Percentiles rank a stretch among this genome's conserved stretches.
Conservation (phyloP, 2,888 invertebrate genomes). For the Oscheius sp. region DNA sequence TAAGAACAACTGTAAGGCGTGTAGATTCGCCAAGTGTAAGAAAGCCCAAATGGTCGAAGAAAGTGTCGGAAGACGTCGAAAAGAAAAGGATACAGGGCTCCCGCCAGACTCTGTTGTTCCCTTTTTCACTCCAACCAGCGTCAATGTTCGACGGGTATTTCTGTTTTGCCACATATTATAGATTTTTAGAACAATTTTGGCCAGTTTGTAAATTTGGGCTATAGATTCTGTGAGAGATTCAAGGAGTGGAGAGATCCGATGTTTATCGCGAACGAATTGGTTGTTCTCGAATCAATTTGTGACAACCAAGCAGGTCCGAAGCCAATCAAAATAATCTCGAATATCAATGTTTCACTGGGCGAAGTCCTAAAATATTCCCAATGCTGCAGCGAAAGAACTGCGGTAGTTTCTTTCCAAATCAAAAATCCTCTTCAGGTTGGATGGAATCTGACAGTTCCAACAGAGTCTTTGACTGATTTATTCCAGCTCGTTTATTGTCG, state of each 20-base stretch:
- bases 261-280: not conserved
- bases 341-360: conserved; percentile 3
- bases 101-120: conserved; percentile 10
- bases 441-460: not conserved
- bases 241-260: not conserved
- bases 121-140: not conserved
- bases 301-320: conserved; percentile 9
- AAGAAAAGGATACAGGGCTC: conserved; percentile 5
- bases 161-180: not conserved
- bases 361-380: conserved; percentile 16
- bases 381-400: conserved; percentile 9
- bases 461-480: conserved; percentile 1
- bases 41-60: conserved; percentile 15
- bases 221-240: not conserved
- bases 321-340: not conserved
- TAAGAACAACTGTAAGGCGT: conserved; percentile 17
- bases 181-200: not conserved
- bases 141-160: conserved; percentile 1
- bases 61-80: conserved; percentile 16
- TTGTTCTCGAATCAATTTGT: conserved; percentile 11
- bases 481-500: conserved; percentile 9
- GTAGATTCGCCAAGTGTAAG: conserved; percentile 1
- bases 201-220: not conserved
- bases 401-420: not conserved
- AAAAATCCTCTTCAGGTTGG: not conserved